Base-by-base conservation (phyloP, 2,888 invertebrate genomes). In the Pharmacophagus antenor region DNA sequence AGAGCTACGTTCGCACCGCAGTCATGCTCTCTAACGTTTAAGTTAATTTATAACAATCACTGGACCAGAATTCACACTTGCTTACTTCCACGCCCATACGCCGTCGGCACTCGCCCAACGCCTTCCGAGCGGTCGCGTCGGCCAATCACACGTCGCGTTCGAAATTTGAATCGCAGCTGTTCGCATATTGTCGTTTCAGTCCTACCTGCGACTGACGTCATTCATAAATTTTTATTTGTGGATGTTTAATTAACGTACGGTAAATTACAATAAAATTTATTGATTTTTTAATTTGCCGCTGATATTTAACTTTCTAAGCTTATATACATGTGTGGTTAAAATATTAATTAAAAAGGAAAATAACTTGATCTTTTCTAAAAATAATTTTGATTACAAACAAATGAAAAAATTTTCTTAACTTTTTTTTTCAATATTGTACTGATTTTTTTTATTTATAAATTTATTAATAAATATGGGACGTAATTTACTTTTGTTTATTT, bases 111-210 rank as follows among this genome's bases (percentile, higher is more conserved):
- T 70, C 77, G 77, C 77, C 78, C 78, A 82, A 84, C 88, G 87
- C 88, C 88, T 82, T 73, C 77, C 67, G 63, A 60, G 67, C 78
- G 76, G 77, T 71, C 69, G 79, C 70, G 76, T 74, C 84, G 79
- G 71, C 92, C 92, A 92, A 92, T 92, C 85, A 76, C 74, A 63
- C 58, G 62, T 72, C 62, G 60, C 74, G 74, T 80, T 82, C 76
- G 71, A 77, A 81, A 77, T 82, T 83, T 77, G 76, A 82, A 84
- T 80, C 82, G 77, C 70, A 73, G 66, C 73, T 67, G 74, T 69
- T 69, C 70, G 74, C 67, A 70, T 84, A 81, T 80, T 76, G 72
- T 78, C 69, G 82, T 87, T 85, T 74, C 82, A 74, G 74, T 88
- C 85, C 67, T 78, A 70, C 84, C 65, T 63, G 58, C 44, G 47